Evolutionary conservation across 2,113 vertebrate genomes (phyloP).

Genomic region (Morphnarchus princeps): DNA sequence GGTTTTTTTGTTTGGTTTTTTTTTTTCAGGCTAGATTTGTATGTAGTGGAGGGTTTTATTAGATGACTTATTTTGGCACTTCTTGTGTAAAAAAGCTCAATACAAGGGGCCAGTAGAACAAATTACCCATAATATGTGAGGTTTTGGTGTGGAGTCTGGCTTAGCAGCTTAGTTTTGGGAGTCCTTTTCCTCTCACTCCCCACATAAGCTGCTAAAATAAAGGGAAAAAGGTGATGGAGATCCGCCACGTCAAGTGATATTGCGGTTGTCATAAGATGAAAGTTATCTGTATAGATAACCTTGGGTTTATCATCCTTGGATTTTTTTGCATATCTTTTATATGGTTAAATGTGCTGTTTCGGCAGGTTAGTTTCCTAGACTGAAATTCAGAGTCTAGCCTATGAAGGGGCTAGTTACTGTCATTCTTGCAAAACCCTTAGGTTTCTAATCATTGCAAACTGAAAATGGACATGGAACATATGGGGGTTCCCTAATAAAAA

Average conservation of each 20-base stretch:
- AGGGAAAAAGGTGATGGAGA: not conserved
- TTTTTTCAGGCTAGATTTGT: not conserved
- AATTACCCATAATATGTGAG: not conserved
- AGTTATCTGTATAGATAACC: not conserved
- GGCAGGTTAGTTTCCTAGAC: not conserved
- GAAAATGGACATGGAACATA: not conserved
- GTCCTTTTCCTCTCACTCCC: not conserved
- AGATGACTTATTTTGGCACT: not conserved
- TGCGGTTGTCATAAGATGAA: not conserved
- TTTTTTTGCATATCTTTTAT: not conserved
- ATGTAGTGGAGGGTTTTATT: not conserved
- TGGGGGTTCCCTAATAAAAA: not conserved
- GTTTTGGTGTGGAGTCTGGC: not conserved
- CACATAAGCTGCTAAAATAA: not conserved
- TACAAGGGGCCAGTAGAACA: not conserved
- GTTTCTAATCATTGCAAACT: not conserved
- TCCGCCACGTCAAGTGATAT: not conserved
- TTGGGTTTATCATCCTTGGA: not conserved
- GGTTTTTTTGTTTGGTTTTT: not conserved
- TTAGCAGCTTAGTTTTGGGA: not conserved
- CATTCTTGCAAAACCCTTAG: not conserved
- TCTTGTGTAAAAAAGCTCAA: not conserved
- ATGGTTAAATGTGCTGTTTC: not conserved
- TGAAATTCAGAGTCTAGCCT: not conserved
- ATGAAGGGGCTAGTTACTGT: not conserved